Percentiles rank a stretch among this genome's conserved stretches.
Evolutionary conservation across 2,888 invertebrate species (phyloP).

Genomic region (Orchesella flavescens): DNA sequence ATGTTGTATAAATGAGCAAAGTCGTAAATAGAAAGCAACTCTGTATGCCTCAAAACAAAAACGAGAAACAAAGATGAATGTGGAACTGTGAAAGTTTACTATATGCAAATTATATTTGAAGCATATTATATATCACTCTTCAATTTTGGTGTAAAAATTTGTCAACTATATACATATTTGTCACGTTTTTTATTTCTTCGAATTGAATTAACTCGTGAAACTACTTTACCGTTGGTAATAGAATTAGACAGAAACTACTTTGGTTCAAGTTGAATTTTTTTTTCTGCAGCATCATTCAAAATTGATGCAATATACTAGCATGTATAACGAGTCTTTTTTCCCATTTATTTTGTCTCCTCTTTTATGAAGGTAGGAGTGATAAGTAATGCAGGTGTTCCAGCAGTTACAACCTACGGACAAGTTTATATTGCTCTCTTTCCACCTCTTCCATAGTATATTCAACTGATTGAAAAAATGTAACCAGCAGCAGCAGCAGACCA

Average conservation of each 20-base stretch:
- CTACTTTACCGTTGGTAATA: no score
- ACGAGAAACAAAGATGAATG: no score
- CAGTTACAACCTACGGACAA: no score
- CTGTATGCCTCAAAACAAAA: no score
- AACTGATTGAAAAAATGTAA: background rate
- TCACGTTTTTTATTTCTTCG: background rate
- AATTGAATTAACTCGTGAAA: background rate
- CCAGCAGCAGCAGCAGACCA: background rate
- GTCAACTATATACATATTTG: no score
- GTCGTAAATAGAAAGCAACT: no score
- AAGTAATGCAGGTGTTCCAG: background rate
- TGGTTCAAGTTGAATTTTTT: background rate
- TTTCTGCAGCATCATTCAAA: conserved; percentile 24
- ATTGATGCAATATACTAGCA: conserved; percentile 25
- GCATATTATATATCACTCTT: no score
- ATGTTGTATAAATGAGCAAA: no score
- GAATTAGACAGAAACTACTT: background rate
- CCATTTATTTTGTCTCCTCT: background rate
- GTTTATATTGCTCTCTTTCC: background rate
- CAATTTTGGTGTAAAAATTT: background rate
- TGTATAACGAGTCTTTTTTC: background rate
- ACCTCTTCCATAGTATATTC: background rate
- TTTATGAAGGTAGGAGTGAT: background rate
- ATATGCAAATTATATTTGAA: no score
- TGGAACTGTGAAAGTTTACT: no score